Conservation (phyloP, 2,797 vertebrate genomes). For the Paedocypris micromegethes region DNA sequence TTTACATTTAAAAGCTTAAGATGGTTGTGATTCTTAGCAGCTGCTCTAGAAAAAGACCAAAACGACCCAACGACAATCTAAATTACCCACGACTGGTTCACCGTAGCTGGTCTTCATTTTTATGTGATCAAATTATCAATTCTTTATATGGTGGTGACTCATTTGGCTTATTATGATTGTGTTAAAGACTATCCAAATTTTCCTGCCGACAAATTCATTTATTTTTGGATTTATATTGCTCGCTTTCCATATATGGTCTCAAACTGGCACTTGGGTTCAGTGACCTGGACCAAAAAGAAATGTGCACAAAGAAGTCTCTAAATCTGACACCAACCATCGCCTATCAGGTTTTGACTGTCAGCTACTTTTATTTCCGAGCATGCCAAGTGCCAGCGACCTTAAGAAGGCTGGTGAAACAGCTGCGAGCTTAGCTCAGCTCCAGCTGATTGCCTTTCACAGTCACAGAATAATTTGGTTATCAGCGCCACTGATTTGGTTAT, state of each 20-base stretch:
- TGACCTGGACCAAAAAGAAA: background rate
- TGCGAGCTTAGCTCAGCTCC: slow-evolving; percentile 23
- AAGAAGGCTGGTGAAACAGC: slow-evolving; percentile 2
- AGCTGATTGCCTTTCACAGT: background rate
- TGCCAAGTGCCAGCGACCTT: slow-evolving; percentile 8
- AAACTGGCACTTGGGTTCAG: background rate
- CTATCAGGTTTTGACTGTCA: slow-evolving; percentile 18
- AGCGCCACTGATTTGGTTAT: background rate
- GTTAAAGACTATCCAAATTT: too few relatives aligned
- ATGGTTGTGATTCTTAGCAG: too few relatives aligned
- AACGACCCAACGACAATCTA: too few relatives aligned
- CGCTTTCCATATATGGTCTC: slow-evolving; percentile 13
- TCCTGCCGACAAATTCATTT: too few relatives aligned
- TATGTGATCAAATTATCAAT: too few relatives aligned
- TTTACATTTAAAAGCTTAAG: too few relatives aligned
- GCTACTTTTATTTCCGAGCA: slow-evolving; percentile 24
- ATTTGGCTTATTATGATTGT: too few relatives aligned
- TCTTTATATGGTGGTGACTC: too few relatives aligned
- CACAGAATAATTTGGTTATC: background rate
- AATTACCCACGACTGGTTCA: too few relatives aligned
- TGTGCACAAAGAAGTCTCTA: background rate
- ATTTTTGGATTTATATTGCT: background rate
- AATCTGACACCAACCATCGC: background rate
- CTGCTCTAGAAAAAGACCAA: too few relatives aligned
- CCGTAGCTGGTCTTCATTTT: too few relatives aligned